These are phyloP conservation scores for Ephydatia muelleri DNA, from an alignment of 37 sponge, comb jelly and placozoan species.

Conservation along the genomic window DNA sequence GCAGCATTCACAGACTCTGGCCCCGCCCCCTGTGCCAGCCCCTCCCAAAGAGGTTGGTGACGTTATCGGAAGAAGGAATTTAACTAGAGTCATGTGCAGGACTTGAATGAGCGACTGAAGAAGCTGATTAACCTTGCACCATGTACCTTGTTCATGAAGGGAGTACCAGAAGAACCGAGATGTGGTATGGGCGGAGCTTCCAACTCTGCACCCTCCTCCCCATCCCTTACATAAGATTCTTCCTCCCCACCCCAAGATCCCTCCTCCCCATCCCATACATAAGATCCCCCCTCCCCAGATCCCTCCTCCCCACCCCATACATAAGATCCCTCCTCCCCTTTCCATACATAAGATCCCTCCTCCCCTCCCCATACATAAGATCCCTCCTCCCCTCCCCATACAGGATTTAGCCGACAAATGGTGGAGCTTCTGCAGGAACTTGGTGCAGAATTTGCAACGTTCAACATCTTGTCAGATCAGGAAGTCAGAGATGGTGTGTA, in stretches of 20 bases:
- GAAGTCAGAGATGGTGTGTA: conserved; percentile 89
- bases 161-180: conserved; percentile 82
- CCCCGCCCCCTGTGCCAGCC: conserved; percentile 19
- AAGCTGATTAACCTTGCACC: conserved; percentile 65
- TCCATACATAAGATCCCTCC: too few relatives aligned
- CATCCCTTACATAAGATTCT: neutral
- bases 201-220: neutral
- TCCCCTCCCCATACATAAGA: too few relatives aligned
- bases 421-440: conserved; percentile 70
- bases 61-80: neutral
- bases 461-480: conserved; percentile 86
- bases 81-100: neutral
- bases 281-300: neutral
- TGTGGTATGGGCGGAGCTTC: conserved; percentile 83
- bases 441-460: conserved; percentile 68
- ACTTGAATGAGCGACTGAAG: conserved; percentile 75
- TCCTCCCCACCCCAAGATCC: neutral
- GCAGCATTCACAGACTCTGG: conserved; percentile 29
- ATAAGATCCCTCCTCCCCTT: neutral
- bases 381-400: neutral
- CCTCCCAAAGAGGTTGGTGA: conserved; percentile 47
- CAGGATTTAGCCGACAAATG: conserved; percentile 90
- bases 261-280: neutral
- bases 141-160: conserved; percentile 95
- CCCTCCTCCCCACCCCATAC: neutral